These are phyloP conservation scores for Eilema depressum DNA, from an alignment of 2,888 invertebrate species.

Conservation along the genomic window DNA sequence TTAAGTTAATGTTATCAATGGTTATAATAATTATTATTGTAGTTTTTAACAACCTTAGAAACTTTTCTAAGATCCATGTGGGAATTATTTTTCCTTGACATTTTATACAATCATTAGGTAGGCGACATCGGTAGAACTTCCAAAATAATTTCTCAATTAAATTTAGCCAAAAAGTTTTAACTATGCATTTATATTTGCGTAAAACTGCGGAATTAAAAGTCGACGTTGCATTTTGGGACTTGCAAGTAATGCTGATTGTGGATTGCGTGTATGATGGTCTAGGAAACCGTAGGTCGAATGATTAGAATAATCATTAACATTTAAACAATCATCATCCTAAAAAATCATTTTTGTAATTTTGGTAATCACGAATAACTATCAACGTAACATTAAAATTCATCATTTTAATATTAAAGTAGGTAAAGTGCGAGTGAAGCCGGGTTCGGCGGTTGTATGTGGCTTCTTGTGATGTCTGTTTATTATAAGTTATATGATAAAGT, in stretches of 20 bases:
- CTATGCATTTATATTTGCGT: constrained; percentile 49
- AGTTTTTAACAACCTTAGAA: constrained; percentile 25
- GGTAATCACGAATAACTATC: constrained; percentile 14
- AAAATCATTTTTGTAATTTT: constrained; percentile 3
- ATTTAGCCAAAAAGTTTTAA: constrained; percentile 41
- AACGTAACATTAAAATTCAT: constrained; percentile 20
- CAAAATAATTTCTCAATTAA: constrained; percentile 35
- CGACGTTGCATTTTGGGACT: neutral
- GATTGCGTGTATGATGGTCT: neutral
- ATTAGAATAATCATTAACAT: neutral
- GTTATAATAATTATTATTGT: constrained; percentile 27
- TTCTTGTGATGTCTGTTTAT: constrained; percentile 48
- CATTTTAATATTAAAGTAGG: constrained; percentile 31
- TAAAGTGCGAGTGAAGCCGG: constrained; percentile 31
- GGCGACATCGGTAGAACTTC: constrained; percentile 34
- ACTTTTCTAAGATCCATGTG: constrained; percentile 31
- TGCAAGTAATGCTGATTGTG: neutral
- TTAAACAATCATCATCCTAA: neutral
- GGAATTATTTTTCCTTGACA: constrained; percentile 27
- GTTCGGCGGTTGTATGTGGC: constrained; percentile 33
- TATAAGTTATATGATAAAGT: constrained; percentile 42
- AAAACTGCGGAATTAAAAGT: constrained; percentile 3
- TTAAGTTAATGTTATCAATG: constrained; percentile 28
- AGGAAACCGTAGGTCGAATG: neutral
- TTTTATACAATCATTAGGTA: constrained; percentile 33